These are phyloP conservation scores for Eupleurogrammus muticus DNA, from an alignment of 2,797 vertebrate genomes.

Conservation along the genomic window DNA sequence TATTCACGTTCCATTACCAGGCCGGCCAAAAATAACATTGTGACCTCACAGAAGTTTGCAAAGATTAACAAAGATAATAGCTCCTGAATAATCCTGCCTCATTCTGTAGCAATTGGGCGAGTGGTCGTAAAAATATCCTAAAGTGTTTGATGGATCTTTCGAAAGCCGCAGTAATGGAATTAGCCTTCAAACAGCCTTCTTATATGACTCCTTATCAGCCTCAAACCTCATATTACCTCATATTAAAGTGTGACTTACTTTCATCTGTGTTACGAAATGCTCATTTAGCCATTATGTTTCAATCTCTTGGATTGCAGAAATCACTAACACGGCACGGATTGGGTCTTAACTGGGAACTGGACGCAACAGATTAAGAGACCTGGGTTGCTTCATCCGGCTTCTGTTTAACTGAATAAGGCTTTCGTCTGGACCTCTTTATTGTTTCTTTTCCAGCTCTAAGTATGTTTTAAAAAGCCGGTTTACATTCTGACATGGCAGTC, in stretches of 20 bases:
- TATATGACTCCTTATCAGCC: not conserved
- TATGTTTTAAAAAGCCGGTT: conserved; percentile 88
- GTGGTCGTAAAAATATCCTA: not conserved
- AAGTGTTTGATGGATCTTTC: not conserved
- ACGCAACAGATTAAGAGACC: conserved; percentile 24
- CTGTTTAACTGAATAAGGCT: conserved; percentile 89
- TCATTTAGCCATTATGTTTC: conserved; percentile 1
- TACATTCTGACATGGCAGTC: conserved; percentile 87
- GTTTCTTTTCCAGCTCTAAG: conserved; percentile 68
- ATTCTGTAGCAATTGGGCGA: not conserved
- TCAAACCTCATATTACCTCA: not conserved
- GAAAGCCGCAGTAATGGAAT: not conserved
- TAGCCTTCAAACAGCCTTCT: conserved; percentile 1
- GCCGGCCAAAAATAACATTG: conserved; percentile 34
- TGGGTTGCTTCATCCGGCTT: conserved; percentile 37
- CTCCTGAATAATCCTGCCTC: not conserved
- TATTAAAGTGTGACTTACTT: not conserved
- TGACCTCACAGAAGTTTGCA: conserved; percentile 29
- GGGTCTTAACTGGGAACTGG: conserved; percentile 16
- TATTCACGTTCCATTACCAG: conserved; percentile 35
- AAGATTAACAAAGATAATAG: conserved; percentile 23
- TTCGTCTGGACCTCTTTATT: conserved; percentile 72
- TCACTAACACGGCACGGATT: not conserved
- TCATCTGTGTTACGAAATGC: conserved; percentile 1
- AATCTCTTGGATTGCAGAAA: conserved; percentile 7